Base-by-base conservation (phyloP, 1,140 invertebrate genomes). In the Capitella teleta region DNA sequence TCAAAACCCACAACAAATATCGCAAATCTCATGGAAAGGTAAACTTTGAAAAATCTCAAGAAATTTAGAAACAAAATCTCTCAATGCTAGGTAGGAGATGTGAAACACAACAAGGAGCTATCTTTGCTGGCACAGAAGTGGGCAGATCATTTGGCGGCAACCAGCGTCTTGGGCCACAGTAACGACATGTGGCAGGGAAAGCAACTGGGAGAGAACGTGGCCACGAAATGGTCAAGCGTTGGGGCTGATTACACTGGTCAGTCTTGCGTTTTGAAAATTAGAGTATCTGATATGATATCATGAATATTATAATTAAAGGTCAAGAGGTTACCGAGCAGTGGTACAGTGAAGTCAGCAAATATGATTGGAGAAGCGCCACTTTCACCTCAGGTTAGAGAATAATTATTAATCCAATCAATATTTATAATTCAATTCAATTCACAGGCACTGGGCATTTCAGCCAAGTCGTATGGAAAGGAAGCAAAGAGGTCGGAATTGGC, bases 381-480 rank as follows among this genome's bases (percentile, higher is more conserved):
- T 73, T n/a, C n/a, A n/a, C n/a, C n/a, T n/a, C n/a, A n/a, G n/a
- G n/a, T n/a, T n/a, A n/a, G n/a, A n/a, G n/a, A n/a, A n/a, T n/a
- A n/a, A n/a, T n/a, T n/a, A n/a, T n/a, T n/a, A n/a, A n/a, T n/a
- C n/a, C n/a, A n/a, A n/a, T n/a, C n/a, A n/a, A n/a, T n/a, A n/a
- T n/a, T n/a, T n/a, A n/a, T n/a, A n/a, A n/a, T n/a, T n/a, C n/a
- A n/a, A n/a, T n/a, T n/a, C n/a, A n/a, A n/a, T n/a, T n/a, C n/a
- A n/a, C n/a, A n/a, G n/a, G n/a, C n/a, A 37, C 65, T 86, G 86
- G 86, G 58, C 85, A 92, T 64, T 93, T 92, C 68, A 89, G 87
- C 0, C 88, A 93, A 73, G 75, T 94, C 63, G 83, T 93, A 14
- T 94, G 89, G 89, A 80, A 80, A 25, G 79, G 74, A 5, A 85